phyloP scores from a whole-genome alignment of 2,888 invertebrate species.

The Scelioninae gen. 1 region DNA sequence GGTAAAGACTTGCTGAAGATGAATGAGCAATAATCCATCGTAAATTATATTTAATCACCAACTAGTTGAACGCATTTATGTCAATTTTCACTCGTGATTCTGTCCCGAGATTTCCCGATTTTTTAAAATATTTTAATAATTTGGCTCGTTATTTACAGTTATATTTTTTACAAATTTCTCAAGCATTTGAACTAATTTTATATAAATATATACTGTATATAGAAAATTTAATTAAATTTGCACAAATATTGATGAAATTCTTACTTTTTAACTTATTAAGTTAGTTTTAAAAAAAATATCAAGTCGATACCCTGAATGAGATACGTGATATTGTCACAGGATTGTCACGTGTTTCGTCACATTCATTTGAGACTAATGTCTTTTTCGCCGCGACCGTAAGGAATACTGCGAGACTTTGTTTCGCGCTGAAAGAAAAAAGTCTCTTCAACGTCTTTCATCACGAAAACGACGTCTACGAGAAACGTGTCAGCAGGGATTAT shows the following conservation, averaged over 20 bases:
- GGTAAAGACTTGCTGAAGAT: too few relatives aligned
- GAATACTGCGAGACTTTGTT: slow-evolving; percentile 54
- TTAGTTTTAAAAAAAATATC: slow-evolving; percentile 18
- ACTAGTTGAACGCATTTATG: background rate
- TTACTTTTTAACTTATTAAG: slow-evolving; percentile 6
- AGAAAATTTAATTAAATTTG: background rate
- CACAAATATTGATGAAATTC: background rate
- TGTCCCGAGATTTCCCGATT: background rate
- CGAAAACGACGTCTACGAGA: slow-evolving; percentile 65
- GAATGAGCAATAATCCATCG: background rate
- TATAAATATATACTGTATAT: background rate
- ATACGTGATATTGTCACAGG: slow-evolving; percentile 29
- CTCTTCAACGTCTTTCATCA: slow-evolving; percentile 67
- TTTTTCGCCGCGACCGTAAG: slow-evolving; percentile 41
- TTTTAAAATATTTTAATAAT: too few relatives aligned
- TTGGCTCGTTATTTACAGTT: too few relatives aligned
- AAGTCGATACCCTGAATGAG: slow-evolving; percentile 29
- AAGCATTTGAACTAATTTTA: too few relatives aligned
- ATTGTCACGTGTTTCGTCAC: slow-evolving; percentile 43
- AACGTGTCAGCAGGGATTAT: slow-evolving; percentile 69
- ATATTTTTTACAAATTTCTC: too few relatives aligned
- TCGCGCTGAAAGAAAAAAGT: slow-evolving; percentile 54
- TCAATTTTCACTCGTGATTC: background rate
- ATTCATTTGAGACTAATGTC: slow-evolving; percentile 61
- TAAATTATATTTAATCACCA: slow-evolving; percentile 3